phyloP scores from a whole-genome alignment of 2,888 invertebrate genomes.

The Xylota sylvarum region DNA sequence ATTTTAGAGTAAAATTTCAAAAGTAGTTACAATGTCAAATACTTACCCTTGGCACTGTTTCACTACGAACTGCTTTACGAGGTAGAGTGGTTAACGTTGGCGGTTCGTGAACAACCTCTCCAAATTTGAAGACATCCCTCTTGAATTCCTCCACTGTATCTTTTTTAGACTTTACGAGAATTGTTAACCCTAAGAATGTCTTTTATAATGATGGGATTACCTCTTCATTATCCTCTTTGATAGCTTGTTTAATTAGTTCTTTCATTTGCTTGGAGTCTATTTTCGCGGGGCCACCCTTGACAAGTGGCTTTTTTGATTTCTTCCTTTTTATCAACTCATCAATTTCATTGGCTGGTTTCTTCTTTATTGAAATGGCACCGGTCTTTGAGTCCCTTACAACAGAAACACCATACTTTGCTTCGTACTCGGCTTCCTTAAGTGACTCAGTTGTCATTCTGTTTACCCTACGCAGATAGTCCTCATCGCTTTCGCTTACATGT shows the following conservation, averaged over 20 bases:
- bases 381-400: slow-evolving; percentile 86
- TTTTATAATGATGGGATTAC: slow-evolving; percentile 49
- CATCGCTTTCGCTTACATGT: slow-evolving; percentile 87
- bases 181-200: too few relatives aligned
- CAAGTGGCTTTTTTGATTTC: slow-evolving; percentile 49
- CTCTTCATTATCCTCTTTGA: slow-evolving; percentile 81
- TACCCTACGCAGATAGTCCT: slow-evolving; percentile 88
- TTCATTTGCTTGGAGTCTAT: slow-evolving; percentile 81
- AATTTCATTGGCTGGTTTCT: slow-evolving; percentile 86
- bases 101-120: slow-evolving; percentile 91
- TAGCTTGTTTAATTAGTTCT: slow-evolving; percentile 82
- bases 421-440: slow-evolving; percentile 87
- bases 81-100: slow-evolving; percentile 87
- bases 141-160: slow-evolving; percentile 84
- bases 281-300: slow-evolving; percentile 54
- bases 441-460: slow-evolving; percentile 88
- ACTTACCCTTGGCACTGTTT: slow-evolving; percentile 84
- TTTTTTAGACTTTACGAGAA: slow-evolving; percentile 77
- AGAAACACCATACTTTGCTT: slow-evolving; percentile 87
- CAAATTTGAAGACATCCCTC: slow-evolving; percentile 90
- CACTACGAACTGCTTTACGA: slow-evolving; percentile 84
- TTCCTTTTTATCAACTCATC: slow-evolving; percentile 85
- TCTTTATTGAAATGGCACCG: slow-evolving; percentile 85
- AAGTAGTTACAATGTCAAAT: slow-evolving; percentile 20
- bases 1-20: neutral